Evolutionary conservation across 2,888 invertebrate species (phyloP), one percentile per base, ranked within the genome.

Genomic region (Meteorus colon): DNA sequence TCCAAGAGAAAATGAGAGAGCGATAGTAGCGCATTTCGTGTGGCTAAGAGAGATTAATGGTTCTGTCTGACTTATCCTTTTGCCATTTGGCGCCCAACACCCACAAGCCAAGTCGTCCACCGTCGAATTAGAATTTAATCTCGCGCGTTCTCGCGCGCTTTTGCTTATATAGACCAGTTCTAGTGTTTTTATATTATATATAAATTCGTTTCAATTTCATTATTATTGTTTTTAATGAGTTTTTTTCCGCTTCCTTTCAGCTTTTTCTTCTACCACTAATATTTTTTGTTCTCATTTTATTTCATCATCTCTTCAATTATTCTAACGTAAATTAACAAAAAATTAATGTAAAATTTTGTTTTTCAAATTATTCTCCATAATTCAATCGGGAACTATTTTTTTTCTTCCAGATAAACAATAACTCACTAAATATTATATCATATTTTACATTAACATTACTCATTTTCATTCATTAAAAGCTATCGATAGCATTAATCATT

Each of bases 1-100:
- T 55, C 55, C 24, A 8, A 19, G 55, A 55, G 55, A 6, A 55
- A 55, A 55, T 8, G 19, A 55, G 19, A 55, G 48, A 66, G 73
- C 27, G 2, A 76, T 69, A 69, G 65, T 73, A 19, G 60, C 75
- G 75, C 67, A 60, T 67, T 76, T 59, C 60, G 72, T 73, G 73
- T 73, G 72, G 78, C 81, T 81, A 81, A 81, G 81, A 80, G 81
- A 81, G 81, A 81, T 81, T 81, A 81, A 81, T 81, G 80, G 80
- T 76, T 51, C 66, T 31, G 55, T 69, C 73, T 27, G 73, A 76
- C 73, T 76, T 76, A 73, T 76, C 73, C 76, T 76, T 73, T 76
- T 73, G 68, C 76, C 68, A 77, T 80, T 73, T 76, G 65, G 60
- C 76, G 55, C 62, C 51, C 71, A 69, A 55, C 66, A 51, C 75